Conservation (phyloP, 2,113 vertebrate genomes). For the Xenopus laevis region DNA sequence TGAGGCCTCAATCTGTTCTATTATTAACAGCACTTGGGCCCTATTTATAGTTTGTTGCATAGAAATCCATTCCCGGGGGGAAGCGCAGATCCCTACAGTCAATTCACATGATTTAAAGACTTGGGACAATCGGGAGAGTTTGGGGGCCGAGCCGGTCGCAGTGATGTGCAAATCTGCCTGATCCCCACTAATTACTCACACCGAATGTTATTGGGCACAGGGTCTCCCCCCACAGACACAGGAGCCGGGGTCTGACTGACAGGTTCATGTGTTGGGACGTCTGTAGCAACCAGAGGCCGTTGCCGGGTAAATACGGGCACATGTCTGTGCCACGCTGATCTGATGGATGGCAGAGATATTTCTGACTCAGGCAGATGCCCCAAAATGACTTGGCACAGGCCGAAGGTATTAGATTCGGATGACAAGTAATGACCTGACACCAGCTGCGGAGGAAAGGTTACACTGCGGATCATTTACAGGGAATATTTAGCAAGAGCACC, state of each 20-base stretch:
- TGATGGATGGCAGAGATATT: conserved; percentile 51
- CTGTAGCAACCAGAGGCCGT: conserved; percentile 74
- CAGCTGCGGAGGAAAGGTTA: conserved; percentile 72
- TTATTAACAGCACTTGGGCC: too few species aligned
- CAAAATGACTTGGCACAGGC: conserved; percentile 70
- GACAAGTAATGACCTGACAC: conserved; percentile 81
- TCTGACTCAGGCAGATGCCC: conserved; percentile 37
- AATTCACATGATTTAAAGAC: too few species aligned
- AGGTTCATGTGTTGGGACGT: conserved; percentile 76
- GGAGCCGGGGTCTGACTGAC: conserved; percentile 63
- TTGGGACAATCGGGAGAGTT: too few species aligned
- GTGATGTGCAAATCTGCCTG: too few species aligned
- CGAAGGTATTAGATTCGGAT: conserved; percentile 78
- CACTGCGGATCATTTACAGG: conserved; percentile 64
- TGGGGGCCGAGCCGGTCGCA: too few species aligned
- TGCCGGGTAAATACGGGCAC: conserved; percentile 82
- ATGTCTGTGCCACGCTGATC: conserved; percentile 69
- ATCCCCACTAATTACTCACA: too few species aligned
- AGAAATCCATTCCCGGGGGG: too few species aligned
- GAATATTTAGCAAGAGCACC: not conserved
- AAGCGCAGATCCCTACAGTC: too few species aligned
- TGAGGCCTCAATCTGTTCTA: too few species aligned
- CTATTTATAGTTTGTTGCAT: too few species aligned
- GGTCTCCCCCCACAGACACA: too few species aligned
- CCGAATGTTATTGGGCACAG: too few species aligned